A percentile compares a stretch with the other conserved stretches of the same genome.
Conservation (phyloP, 1,140 invertebrate genomes). For the Drosophila fuyamai region DNA sequence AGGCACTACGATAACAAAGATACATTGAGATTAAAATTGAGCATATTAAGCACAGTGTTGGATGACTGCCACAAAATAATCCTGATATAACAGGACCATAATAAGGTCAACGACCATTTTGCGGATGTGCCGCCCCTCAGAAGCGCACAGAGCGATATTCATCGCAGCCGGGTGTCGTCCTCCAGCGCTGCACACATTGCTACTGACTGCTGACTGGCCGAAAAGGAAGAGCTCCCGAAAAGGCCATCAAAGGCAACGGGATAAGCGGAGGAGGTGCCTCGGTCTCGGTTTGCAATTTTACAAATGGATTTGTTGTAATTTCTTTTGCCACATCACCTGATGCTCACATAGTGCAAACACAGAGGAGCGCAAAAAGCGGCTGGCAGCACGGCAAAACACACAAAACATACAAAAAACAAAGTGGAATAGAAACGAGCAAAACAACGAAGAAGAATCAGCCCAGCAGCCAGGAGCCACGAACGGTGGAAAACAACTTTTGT, state of each 20-base stretch:
- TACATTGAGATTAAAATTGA: too few species aligned
- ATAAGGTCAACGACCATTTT: too few species aligned
- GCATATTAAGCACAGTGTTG: background rate
- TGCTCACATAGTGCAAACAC: conserved; percentile 70
- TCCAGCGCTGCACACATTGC: conserved; percentile 12
- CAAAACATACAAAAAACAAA: conserved; percentile 53
- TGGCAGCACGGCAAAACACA: conserved; percentile 17
- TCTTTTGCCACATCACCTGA: conserved; percentile 81
- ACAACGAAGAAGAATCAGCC: conserved; percentile 38
- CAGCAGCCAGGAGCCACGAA: conserved; percentile 11
- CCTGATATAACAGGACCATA: background rate
- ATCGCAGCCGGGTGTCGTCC: conserved; percentile 3
- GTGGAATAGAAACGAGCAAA: conserved; percentile 59
- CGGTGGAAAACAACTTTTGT: conserved; percentile 67
- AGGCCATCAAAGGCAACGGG: conserved; percentile 68
- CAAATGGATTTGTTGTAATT: conserved; percentile 83
- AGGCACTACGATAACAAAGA: too few species aligned
- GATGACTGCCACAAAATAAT: too few species aligned
- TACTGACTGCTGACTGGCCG: background rate
- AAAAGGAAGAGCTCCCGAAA: conserved; percentile 30
- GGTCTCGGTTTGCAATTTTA: conserved; percentile 80
- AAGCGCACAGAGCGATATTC: conserved; percentile 6
- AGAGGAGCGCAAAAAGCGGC: conserved; percentile 40
- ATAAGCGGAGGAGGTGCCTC: conserved; percentile 58
- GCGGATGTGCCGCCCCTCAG: too few species aligned